Evolutionary conservation across 1,140 invertebrate species (phyloP).

Genomic region (Drosophila lacertosa): DNA sequence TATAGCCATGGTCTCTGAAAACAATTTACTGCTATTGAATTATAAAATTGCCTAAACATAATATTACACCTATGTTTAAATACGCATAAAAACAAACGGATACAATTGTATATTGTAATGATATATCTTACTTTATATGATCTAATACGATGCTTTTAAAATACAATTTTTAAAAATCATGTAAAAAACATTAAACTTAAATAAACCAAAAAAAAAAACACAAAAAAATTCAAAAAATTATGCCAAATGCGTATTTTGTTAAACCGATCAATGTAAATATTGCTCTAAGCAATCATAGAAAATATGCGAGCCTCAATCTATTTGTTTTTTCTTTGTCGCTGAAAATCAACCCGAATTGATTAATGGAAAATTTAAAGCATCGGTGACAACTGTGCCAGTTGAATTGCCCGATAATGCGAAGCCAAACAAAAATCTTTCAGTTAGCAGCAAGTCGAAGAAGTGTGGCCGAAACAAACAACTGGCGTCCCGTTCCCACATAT

Average conservation of each 20-base stretch:
- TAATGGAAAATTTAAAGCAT: conserved; percentile 68
- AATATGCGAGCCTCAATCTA: conserved; percentile 35
- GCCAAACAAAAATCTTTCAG: conserved; percentile 26
- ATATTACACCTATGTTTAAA: conserved; percentile 78
- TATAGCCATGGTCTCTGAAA: conserved; percentile 78
- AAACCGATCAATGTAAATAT: conserved; percentile 3
- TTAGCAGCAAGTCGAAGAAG: conserved; percentile 4
- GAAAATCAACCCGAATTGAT: conserved; percentile 40
- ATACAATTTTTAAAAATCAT: conserved; percentile 82
- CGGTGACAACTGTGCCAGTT: conserved; percentile 72
- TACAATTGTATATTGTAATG: conserved; percentile 77
- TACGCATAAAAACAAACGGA: conserved; percentile 58
- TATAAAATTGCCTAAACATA: conserved; percentile 80
- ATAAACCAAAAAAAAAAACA: conserved; percentile 66
- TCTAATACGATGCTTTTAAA: conserved; percentile 80
- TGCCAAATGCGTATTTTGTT: background rate
- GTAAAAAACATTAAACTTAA: conserved; percentile 78
- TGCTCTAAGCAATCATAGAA: background rate
- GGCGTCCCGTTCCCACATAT: conserved; percentile 62
- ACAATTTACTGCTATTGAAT: conserved; percentile 81
- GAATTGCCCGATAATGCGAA: conserved; percentile 27
- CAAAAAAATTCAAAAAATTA: conserved; percentile 5
- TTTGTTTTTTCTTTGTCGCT: too few relatives aligned
- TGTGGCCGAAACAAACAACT: conserved; percentile 73
- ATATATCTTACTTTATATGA: conserved; percentile 80